Evolutionary conservation across 1,140 invertebrate species (phyloP).

Genomic region (Neodiprion fabricii): DNA sequence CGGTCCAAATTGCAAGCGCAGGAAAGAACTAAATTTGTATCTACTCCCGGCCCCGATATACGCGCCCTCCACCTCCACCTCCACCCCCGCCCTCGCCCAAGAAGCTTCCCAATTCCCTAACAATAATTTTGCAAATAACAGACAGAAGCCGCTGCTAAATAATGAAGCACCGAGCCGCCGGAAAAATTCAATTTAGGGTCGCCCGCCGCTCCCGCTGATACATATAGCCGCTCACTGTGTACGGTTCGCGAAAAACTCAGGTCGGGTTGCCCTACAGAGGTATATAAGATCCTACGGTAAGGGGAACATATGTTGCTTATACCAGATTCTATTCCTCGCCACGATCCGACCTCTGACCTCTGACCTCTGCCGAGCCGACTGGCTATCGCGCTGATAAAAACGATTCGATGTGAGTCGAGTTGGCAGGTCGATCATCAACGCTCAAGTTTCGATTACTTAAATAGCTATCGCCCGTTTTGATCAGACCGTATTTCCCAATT

Average conservation of each 20-base stretch:
- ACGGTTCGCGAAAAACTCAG: background rate
- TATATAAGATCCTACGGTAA: background rate
- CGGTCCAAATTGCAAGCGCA: conserved; percentile 1
- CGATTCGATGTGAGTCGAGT: no score
- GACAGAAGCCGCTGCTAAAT: conserved; percentile 46
- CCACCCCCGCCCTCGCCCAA: background rate
- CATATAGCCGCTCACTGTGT: background rate
- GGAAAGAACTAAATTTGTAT: conserved; percentile 22
- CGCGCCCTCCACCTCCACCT: background rate
- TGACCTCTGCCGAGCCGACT: no score
- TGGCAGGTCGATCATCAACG: no score
- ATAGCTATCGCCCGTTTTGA: no score
- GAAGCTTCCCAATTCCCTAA: conserved; percentile 45
- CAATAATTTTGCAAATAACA: conserved; percentile 54
- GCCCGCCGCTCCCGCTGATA: background rate
- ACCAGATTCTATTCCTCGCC: background rate
- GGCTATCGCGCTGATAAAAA: no score
- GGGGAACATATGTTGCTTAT: conserved; percentile 12
- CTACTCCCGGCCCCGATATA: background rate
- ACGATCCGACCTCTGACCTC: no score
- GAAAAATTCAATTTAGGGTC: conserved; percentile 17
- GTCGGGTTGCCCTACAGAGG: background rate
- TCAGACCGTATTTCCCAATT: no score
- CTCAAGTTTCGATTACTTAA: no score
- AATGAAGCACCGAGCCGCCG: conserved; percentile 39